These are phyloP conservation scores for Periparus ater DNA, from an alignment of 2,797 vertebrate species.

Conservation along the genomic window DNA sequence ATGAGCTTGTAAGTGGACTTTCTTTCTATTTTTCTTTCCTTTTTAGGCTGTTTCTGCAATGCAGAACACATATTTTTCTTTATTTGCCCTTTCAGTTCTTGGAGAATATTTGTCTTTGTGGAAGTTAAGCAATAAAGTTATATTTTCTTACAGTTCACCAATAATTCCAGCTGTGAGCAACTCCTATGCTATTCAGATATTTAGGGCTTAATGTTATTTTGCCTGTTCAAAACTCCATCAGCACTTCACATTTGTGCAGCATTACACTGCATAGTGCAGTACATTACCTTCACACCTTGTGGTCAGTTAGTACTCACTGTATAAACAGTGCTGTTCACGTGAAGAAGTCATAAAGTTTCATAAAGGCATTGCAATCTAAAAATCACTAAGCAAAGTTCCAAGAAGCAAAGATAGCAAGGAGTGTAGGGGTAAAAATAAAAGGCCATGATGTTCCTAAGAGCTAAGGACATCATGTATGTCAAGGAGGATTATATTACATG, in stretches of 20 bases:
- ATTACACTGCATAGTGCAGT: not conserved
- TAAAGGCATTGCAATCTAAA: not conserved
- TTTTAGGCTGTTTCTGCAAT: not conserved
- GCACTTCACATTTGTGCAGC: not conserved
- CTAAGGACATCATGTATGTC: conserved; percentile 11
- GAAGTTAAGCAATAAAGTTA: conserved; percentile 35
- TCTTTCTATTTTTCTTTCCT: conserved; percentile 3
- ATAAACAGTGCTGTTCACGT: not conserved
- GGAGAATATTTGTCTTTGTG: conserved; percentile 42
- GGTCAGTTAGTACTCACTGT: not conserved
- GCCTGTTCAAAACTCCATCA: not conserved
- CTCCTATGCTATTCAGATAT: not conserved
- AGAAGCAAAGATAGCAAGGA: not conserved
- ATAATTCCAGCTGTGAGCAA: not conserved
- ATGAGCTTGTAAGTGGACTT: conserved; percentile 40
- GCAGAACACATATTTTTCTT: conserved; percentile 5
- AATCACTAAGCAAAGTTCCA: not conserved
- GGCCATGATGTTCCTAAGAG: conserved; percentile 10
- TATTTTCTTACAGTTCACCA: conserved; percentile 25
- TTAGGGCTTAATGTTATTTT: not conserved
- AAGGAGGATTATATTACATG: conserved; percentile 4
- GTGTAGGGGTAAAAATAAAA: not conserved
- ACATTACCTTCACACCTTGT: not conserved
- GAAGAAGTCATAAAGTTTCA: not conserved
- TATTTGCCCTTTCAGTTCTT: conserved; percentile 16